Conservation (phyloP, 2,888 invertebrate genomes). For the Hypomecis atomaria region DNA sequence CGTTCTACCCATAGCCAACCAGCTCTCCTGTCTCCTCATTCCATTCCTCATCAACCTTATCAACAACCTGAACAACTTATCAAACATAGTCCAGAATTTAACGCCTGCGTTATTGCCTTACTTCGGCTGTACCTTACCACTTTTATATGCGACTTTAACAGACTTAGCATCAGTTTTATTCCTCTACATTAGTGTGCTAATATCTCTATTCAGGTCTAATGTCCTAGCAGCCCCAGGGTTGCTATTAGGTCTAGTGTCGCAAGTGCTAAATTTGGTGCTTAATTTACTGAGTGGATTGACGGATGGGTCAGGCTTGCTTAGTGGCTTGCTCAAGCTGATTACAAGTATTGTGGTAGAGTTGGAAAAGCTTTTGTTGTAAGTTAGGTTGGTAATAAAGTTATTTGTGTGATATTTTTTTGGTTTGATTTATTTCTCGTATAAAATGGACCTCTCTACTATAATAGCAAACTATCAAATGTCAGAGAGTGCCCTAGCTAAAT, state of each 20-base stretch:
- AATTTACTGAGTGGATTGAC: slow-evolving; percentile 68
- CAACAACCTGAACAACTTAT: slow-evolving; percentile 75
- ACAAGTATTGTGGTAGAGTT: slow-evolving; percentile 70
- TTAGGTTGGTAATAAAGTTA: slow-evolving; percentile 42
- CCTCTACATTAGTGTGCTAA: slow-evolving; percentile 73
- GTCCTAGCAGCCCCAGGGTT: slow-evolving; percentile 72
- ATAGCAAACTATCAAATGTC: too few relatives aligned
- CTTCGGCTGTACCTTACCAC: slow-evolving; percentile 74
- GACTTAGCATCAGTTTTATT: slow-evolving; percentile 76
- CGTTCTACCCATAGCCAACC: slow-evolving; percentile 72
- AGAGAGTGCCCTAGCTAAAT: too few relatives aligned
- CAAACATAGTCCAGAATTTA: slow-evolving; percentile 76
- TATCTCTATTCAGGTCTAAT: slow-evolving; percentile 75
- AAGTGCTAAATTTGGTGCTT: slow-evolving; percentile 69
- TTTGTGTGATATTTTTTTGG: slow-evolving; percentile 24
- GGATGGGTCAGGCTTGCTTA: slow-evolving; percentile 67
- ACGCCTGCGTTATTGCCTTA: slow-evolving; percentile 76
- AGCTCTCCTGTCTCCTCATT: slow-evolving; percentile 70
- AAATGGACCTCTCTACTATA: too few relatives aligned
- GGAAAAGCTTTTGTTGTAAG: slow-evolving; percentile 66
- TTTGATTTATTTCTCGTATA: slow-evolving; percentile 4
- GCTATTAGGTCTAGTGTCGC: slow-evolving; percentile 62
- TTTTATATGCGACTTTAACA: slow-evolving; percentile 74
- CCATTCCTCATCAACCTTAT: slow-evolving; percentile 77
- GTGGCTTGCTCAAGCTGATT: slow-evolving; percentile 70